phyloP scores from a whole-genome alignment of 2,888 invertebrate genomes.

The Myathropa florea region DNA sequence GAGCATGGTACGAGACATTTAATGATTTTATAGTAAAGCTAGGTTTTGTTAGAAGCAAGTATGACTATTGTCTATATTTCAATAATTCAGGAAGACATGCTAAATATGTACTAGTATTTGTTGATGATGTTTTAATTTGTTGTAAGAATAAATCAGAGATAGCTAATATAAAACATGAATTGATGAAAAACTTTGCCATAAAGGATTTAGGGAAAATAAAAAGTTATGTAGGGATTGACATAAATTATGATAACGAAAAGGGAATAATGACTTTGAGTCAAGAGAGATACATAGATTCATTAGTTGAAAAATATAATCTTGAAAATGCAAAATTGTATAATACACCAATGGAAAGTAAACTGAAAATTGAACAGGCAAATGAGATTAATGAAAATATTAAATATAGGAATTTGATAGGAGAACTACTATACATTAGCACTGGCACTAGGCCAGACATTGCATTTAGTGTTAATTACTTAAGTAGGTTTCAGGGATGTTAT shows the following conservation, averaged over 20 bases:
- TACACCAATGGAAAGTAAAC: slow-evolving; percentile 41
- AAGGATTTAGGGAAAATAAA: too few relatives aligned
- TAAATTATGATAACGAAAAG: too few relatives aligned
- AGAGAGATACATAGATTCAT: slow-evolving; percentile 14
- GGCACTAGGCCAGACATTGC: slow-evolving; percentile 70
- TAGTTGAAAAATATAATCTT: background rate
- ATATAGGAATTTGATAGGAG: slow-evolving; percentile 73
- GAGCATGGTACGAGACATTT: slow-evolving; percentile 6
- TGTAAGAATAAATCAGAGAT: too few relatives aligned
- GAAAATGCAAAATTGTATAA: slow-evolving; percentile 26
- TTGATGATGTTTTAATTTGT: too few relatives aligned
- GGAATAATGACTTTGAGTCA: background rate
- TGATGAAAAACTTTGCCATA: too few relatives aligned
- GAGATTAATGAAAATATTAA: background rate
- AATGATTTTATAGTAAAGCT: background rate
- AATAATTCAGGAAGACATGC: too few relatives aligned
- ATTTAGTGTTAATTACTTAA: slow-evolving; percentile 71
- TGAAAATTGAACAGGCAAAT: slow-evolving; percentile 26
- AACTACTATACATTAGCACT: slow-evolving; percentile 74
- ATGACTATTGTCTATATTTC: too few relatives aligned
- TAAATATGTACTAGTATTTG: too few relatives aligned
- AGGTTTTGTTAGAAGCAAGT: background rate
- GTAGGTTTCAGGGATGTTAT: too few relatives aligned
- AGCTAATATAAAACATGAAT: too few relatives aligned
- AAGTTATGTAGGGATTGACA: too few relatives aligned